These are phyloP conservation scores for Taeniopygia guttata DNA, from an alignment of 2,797 vertebrate genomes.

Conservation along the genomic window DNA sequence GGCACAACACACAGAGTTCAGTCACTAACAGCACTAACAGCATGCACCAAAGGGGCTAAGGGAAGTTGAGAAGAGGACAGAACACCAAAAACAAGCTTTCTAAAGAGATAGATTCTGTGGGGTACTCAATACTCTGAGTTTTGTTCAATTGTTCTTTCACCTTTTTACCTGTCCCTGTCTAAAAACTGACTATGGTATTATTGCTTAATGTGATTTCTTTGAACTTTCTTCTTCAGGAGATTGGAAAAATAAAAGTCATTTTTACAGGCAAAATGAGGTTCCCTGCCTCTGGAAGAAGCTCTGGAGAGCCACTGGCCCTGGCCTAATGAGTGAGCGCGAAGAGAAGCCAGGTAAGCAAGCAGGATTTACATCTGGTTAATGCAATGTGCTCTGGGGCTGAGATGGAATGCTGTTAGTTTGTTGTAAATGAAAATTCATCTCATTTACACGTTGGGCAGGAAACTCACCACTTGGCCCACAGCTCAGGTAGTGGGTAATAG, in stretches of 20 bases:
- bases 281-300: constrained; percentile 26
- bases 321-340: constrained; percentile 38
- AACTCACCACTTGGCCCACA: constrained; percentile 93
- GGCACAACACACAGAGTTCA: constrained; percentile 68
- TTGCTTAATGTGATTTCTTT: not conserved
- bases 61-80: constrained; percentile 50
- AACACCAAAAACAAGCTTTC: constrained; percentile 40
- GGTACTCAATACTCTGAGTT: not conserved
- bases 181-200: not conserved
- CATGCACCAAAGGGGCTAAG: constrained; percentile 62
- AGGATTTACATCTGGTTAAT: constrained; percentile 77
- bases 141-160: not conserved
- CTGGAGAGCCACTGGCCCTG: constrained; percentile 26
- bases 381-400: constrained; percentile 70
- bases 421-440: constrained; percentile 79
- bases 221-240: not conserved
- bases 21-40: constrained; percentile 67
- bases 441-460: constrained; percentile 77
- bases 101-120: not conserved
- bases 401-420: constrained; percentile 82
- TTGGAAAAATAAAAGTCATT: not conserved
- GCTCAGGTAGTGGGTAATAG: constrained; percentile 85
- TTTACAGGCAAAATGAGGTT: not conserved
- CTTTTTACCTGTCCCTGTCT: not conserved
- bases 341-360: constrained; percentile 76